Evolutionary conservation across 2,113 vertebrate species (phyloP), one percentile per base, ranked within the genome.

Genomic region (Phasianus colchicus): DNA sequence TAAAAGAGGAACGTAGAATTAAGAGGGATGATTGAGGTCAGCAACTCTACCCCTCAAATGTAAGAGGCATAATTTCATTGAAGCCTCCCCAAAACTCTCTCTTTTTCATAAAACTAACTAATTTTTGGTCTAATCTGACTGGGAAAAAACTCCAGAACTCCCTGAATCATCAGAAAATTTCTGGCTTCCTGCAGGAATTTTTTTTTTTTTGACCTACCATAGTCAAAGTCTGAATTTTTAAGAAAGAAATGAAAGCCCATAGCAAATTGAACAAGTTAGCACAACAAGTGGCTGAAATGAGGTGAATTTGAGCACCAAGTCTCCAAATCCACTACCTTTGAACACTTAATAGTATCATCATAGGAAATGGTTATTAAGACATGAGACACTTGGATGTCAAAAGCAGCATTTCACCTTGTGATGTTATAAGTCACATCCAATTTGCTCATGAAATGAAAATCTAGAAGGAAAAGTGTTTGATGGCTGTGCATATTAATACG

Each of bases 401-500:
- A 86, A 20, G 0, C 76, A 93, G 69, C 65, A 72, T 83, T 88
- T 91, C 65, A 70, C 61, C 57, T 61, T n/a, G 22, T 91, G 89
- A 88, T 95, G 79, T 93, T 88, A 36, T 40, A 79, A 89, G 84
- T 90, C 87, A 83, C 64, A 63, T 63, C 18, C 60, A 91, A 92
- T 97, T 94, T 94, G 64, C 69, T 91, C 57, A 32, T 45, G 74
- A 83, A 93, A 94, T 90, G 54, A 90, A 92, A 92, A 92, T 90
- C 75, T 83, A 92, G 82, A 22, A 87, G 79, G 80, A 96, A 87
- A 34, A 64, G 15, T 7, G 27, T 95, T 87, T 91, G 91, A 84
- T 91, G 91, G 87, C 50, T 74, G 66, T 88, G 76, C 83, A 89
- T 95, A 94, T 96, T 96, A 95, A 94, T 79, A 92, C 73, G 65